phyloP scores from a whole-genome alignment of 2,113 vertebrate species.

The Urocolius indicus region DNA sequence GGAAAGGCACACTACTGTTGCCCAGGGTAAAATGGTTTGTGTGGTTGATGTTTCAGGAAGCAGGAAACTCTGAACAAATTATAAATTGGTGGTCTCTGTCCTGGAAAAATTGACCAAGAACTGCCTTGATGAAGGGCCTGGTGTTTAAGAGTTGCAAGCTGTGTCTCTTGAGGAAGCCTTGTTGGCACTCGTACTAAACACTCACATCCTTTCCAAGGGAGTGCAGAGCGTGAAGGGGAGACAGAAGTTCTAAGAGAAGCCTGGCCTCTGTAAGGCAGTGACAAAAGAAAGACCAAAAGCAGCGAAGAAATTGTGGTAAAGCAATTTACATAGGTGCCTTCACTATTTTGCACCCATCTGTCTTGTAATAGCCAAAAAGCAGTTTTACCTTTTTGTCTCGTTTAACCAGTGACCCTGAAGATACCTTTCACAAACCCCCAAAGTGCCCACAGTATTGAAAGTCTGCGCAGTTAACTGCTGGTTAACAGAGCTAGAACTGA shows the following conservation, averaged over 20 bases:
- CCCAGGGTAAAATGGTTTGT: accelerated
- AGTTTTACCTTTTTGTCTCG: not conserved
- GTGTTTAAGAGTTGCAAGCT: not conserved
- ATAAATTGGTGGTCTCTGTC: not conserved
- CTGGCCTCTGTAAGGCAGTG: not conserved
- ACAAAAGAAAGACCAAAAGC: not conserved
- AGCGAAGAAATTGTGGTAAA: not conserved
- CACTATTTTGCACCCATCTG: accelerated
- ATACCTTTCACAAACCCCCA: not conserved
- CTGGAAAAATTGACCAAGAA: not conserved
- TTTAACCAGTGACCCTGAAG: not conserved
- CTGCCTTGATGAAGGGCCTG: not conserved
- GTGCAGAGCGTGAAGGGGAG: accelerated
- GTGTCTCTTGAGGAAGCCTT: not conserved
- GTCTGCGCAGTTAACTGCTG: not conserved
- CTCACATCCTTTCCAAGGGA: accelerated
- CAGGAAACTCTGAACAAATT: not conserved
- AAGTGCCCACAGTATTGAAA: not conserved
- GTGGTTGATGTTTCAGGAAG: not conserved
- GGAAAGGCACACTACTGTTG: accelerated
- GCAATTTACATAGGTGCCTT: not conserved
- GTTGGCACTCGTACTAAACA: not conserved
- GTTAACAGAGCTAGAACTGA: not conserved
- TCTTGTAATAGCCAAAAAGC: not conserved
- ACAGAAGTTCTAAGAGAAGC: not conserved